Base-by-base conservation (phyloP, 1,140 invertebrate genomes). In the Armadillidium nasatum region DNA sequence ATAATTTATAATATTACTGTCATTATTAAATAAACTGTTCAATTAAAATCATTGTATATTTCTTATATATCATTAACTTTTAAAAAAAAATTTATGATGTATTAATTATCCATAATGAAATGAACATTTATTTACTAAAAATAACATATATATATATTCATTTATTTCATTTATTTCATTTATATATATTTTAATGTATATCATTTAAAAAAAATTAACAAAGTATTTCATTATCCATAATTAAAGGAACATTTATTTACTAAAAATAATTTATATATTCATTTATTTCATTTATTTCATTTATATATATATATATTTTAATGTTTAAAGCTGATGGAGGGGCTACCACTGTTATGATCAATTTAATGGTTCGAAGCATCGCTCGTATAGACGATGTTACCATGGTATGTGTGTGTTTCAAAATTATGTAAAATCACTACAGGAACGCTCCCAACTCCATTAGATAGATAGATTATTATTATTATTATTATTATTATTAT, bases 361-460 rank as follows among this genome's bases (percentile, higher is more conserved):
- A 97, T 91, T 91, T 96, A 88, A 96, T 95, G 90, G 93, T 97
- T 85, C 89, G 95, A 89, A 95, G 92, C 90, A 96, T 97, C 87
- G 93, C 93, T 84, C 96, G 94, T 86, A 96, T 97, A 89, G 95
- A 95, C 91, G 95, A 97, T 90, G 95, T 96, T 87, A 96, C 96
- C 88, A 96, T 96, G 95, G 93, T 95, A 93, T 94, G 93, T 92
- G 78, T 75, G 19, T 70, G 74, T 21, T 11, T 67, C 13, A 21
- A 1, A 2, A 60, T 7, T 15, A 60, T 60, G 54, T 21, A 60
- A 15, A 60, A 21, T n/a, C 54, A 60, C 33, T 33, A 33, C 33
- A 33, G 6, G 33, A 33, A 3, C 33, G 33, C 33, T 33, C 33
- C 2, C 1, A 33, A 1, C 33, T 33, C 1, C 33, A 33, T 33